Evolutionary conservation across 2,797 vertebrate genomes (phyloP), one percentile per base, ranked within the genome.

Genomic region (Craterocephalus amniculus): DNA sequence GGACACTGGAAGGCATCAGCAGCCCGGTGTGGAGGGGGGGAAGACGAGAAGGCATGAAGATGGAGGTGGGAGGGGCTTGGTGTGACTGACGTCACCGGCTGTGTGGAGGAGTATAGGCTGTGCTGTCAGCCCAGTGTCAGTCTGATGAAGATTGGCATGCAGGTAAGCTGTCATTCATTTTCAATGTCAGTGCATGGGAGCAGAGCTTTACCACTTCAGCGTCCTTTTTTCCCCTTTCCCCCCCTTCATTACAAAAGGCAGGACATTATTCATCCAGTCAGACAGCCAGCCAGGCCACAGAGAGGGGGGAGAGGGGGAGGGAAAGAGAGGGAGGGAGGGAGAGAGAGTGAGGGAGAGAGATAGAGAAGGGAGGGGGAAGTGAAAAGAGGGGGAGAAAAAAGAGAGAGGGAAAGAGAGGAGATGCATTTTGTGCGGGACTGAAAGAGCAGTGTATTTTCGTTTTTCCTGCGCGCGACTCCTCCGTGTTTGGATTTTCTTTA

Each of bases 161-260:
- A 98, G 97, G 97, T 98, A 98, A 97, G 97, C 96, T 98, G 96
- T 97, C 97, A 97, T 97, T 98, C 97, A 97, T 96, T 96, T 94
- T 95, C 96, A 95, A 93, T 96, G 96, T 96, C 95, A 97, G 95
- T 94, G 95, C 91, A 89, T 91, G 89, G 89, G 89, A 92, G 87
- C 91, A 88, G 87, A 90, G 90, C 90, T 90, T 88, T 70, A 89
- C 83, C 91, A 90, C 92, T 94, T 87, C 85, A 88, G 93, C 94
- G 91, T 90, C 90, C 93, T 92, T 92, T 92, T 94, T 90, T 85
- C 89, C 93, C 84, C 67, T 79, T 80, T 62, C 80, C 81, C 90
- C 94, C 92, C 92, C 94, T 94, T 94, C 95, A 94, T 94, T 93
- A 93, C 92, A 94, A 94, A 95, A 96, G 95, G 94, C 95, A 95